Conservation (phyloP, 92 coral and sea anemone genomes). For the Zoanthus gigantus region DNA sequence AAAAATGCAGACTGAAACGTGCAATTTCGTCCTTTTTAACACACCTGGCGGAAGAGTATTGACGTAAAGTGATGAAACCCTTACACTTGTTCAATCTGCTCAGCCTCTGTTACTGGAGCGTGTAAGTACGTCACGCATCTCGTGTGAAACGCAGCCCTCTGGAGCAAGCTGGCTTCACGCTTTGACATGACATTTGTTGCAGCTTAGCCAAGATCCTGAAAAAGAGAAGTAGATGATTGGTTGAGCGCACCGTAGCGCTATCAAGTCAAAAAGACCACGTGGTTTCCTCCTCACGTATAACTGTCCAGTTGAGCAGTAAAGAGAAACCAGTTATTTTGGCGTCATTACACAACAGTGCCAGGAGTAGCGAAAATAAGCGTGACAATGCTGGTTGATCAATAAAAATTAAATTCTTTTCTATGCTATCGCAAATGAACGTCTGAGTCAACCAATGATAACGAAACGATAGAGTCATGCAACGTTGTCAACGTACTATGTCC, state of each 20-base stretch:
- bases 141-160: constrained; percentile 28
- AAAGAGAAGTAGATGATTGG: constrained; percentile 25
- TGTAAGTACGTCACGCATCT: background rate
- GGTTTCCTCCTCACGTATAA: background rate
- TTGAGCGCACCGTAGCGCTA: constrained; percentile 44
- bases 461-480: background rate
- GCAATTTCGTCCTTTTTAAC: background rate
- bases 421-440: too few relatives aligned
- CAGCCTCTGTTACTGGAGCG: background rate
- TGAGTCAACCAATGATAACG: background rate
- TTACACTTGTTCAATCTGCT: background rate
- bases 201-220: constrained; percentile 38
- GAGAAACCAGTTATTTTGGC: too few relatives aligned
- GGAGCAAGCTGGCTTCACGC: constrained; percentile 22
- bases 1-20: background rate
- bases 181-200: constrained; percentile 29
- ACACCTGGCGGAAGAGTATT: background rate
- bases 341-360: too few relatives aligned
- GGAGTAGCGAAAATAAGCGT: too few relatives aligned
- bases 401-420: too few relatives aligned
- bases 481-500: background rate
- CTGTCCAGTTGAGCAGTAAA: background rate
- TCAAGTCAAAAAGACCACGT: constrained; percentile 12
- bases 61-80: background rate
- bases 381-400: too few relatives aligned